Evolutionary conservation across 2,888 invertebrate species (phyloP), one percentile per base, ranked within the genome.

Genomic region (Liposcelis brunnea): DNA sequence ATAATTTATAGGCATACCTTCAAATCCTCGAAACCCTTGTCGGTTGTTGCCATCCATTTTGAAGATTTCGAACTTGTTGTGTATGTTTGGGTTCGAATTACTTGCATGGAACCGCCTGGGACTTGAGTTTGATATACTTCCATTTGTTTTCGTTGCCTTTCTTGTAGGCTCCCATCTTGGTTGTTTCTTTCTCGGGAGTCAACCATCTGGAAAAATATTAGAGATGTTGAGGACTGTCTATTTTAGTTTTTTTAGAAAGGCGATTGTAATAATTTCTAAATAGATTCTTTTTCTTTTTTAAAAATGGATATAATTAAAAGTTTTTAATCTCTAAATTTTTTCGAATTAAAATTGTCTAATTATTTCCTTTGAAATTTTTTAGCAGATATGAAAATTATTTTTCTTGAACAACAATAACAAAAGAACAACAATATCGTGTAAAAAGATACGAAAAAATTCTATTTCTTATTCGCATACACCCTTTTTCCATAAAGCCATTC

Each of bases 81-180:
- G 18, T 40, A 32, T 11, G 52, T 66, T 60, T 52, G 74, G 61
- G 80, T 75, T 53, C 79, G 74, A 66, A 81, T 72, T 50, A 81
- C 79, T 55, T 80, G 77, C 56, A 81, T 66, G 26, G 72, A 71
- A 42, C 77, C 74, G 6, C 75, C 75, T 37, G 79, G 75, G 49
- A 72, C 73, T 58, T 74, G 75, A 44, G 77, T 72, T 57, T 79
- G 72, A 52, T 79, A 68, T 54, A 81, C 79, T 62, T 81, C 80
- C 67, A 80, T 70, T 52, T 68, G 67, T 51, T 67, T 60, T 63
- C 66, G 26, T 58, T 62, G 50, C 47, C 55, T 26, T 55, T 72
- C 61, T 47, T 67, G 64, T 32, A 68, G 56, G 49, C 62, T 66
- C 47, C 70, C 70, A 56, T 69, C 69, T 43, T 65, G 66, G 47